Percentiles rank a stretch among this genome's conserved stretches.
These are phyloP conservation scores for Sitodiplosis mosellana DNA, from an alignment of 1,140 invertebrate genomes.

Conservation along the genomic window DNA sequence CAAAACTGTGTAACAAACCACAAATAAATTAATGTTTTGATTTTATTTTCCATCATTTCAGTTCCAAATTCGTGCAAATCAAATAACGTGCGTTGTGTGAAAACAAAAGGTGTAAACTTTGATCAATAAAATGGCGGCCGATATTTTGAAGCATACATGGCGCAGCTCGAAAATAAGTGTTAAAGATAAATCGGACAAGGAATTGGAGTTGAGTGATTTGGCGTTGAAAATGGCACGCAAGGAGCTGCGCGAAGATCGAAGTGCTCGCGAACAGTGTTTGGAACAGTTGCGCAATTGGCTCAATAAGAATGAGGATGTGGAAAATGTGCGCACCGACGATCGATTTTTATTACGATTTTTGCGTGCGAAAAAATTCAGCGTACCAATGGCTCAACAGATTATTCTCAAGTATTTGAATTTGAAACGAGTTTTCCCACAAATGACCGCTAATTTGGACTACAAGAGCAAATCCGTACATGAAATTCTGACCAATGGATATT, in stretches of 20 bases:
- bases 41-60: no score
- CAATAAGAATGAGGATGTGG: slow-evolving; percentile 41
- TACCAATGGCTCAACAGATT: slow-evolving; percentile 58
- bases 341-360: slow-evolving; percentile 58
- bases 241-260: slow-evolving; percentile 43
- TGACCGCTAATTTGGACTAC: slow-evolving; percentile 44
- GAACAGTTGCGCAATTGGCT: slow-evolving; percentile 45
- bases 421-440: slow-evolving; percentile 39
- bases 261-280: slow-evolving; percentile 35
- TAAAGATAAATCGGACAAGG: slow-evolving; percentile 17
- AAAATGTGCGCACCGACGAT: slow-evolving; percentile 48
- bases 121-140: slow-evolving; percentile 10
- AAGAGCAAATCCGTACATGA: slow-evolving; percentile 38
- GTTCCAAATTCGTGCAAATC: no score
- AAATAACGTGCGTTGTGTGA: no score
- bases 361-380: slow-evolving; percentile 56
- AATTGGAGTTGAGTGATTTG: slow-evolving; percentile 19
- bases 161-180: slow-evolving; percentile 38
- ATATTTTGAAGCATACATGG: slow-evolving; percentile 13
- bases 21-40: no score
- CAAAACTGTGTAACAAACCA: no score
- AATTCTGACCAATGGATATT: slow-evolving; percentile 45
- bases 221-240: slow-evolving; percentile 33
- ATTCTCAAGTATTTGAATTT: slow-evolving; percentile 63
- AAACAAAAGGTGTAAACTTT: background rate